Evolutionary conservation across 2,888 invertebrate genomes (phyloP).

Genomic region (Anagyrus pseudococci): DNA sequence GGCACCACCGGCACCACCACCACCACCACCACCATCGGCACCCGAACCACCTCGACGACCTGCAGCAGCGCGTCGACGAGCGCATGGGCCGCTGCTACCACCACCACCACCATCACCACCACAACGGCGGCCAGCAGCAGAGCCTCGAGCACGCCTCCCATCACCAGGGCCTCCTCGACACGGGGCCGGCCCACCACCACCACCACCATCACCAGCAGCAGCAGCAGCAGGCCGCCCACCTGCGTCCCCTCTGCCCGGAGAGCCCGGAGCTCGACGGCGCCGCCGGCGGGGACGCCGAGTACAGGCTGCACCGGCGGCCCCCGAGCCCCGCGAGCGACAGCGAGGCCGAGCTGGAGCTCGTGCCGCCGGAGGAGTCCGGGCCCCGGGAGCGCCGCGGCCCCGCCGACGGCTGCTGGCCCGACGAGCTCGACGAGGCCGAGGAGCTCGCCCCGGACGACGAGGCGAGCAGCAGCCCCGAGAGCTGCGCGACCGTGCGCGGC

Average conservation of each 20-base stretch:
- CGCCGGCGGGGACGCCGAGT: slow-evolving; percentile 14
- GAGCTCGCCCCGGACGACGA: slow-evolving; percentile 28
- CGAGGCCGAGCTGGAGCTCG: slow-evolving; percentile 39
- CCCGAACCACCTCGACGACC: slow-evolving; percentile 47
- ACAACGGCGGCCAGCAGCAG: slow-evolving; percentile 27
- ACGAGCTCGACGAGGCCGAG: slow-evolving; percentile 40
- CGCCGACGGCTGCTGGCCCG: slow-evolving; percentile 43
- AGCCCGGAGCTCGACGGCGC: neutral
- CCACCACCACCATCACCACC: slow-evolving; percentile 48
- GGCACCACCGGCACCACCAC: slow-evolving; percentile 32
- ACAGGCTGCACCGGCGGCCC: slow-evolving; percentile 41
- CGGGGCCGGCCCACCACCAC: slow-evolving; percentile 45
- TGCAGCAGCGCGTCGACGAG: slow-evolving; percentile 53
- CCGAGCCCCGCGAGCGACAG: slow-evolving; percentile 50
- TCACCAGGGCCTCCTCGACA: too few species aligned
- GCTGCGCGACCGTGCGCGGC: slow-evolving; percentile 7
- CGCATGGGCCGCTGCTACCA: slow-evolving; percentile 50
- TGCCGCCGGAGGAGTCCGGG: slow-evolving; percentile 39
- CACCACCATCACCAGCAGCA: slow-evolving; percentile 42
- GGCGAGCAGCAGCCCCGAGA: slow-evolving; percentile 33
- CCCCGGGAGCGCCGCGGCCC: slow-evolving; percentile 45
- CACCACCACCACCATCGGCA: neutral
- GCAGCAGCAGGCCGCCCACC: slow-evolving; percentile 35
- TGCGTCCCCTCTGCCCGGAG: neutral
- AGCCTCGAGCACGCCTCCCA: too few species aligned